Evolutionary conservation across 2,113 vertebrate genomes (phyloP).

Genomic region (Rhinopithecus roxellana): DNA sequence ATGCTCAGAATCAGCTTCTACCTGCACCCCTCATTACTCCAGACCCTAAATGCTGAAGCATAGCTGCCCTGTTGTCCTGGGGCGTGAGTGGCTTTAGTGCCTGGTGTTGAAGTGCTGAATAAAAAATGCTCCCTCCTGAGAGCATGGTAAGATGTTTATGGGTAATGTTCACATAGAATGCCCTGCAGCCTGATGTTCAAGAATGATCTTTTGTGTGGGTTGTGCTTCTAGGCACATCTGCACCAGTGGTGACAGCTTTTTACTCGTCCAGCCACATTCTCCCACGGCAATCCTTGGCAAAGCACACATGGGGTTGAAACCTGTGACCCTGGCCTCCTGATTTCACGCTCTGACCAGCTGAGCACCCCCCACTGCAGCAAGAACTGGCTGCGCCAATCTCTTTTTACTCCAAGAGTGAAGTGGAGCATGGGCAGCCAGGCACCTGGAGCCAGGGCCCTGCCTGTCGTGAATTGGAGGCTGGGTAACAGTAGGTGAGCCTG

Average conservation of each 20-base stretch:
- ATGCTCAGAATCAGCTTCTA: not conserved
- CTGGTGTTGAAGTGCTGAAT: not conserved
- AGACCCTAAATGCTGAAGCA: not conserved
- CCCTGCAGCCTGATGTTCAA: not conserved
- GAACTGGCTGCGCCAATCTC: not conserved
- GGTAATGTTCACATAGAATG: accelerated
- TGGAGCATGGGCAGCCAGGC: not conserved
- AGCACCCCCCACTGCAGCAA: not conserved
- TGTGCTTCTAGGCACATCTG: not conserved
- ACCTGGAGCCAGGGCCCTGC: not conserved
- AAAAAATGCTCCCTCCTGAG: not conserved
- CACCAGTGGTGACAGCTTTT: not conserved
- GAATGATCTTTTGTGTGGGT: not conserved
- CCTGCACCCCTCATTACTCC: not conserved
- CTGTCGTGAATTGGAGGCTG: not conserved
- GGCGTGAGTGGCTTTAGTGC: not conserved
- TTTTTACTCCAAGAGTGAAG: not conserved
- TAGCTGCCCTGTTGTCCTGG: not conserved
- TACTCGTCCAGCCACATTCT: not conserved
- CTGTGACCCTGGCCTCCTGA: not conserved
- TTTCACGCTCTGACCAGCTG: not conserved
- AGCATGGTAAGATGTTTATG: not conserved
- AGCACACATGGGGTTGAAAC: not conserved
- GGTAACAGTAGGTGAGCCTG: not conserved
- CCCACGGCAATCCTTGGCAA: not conserved